Evolutionary conservation across 2,888 invertebrate species (phyloP).

Genomic region (Drosophila testacea): DNA sequence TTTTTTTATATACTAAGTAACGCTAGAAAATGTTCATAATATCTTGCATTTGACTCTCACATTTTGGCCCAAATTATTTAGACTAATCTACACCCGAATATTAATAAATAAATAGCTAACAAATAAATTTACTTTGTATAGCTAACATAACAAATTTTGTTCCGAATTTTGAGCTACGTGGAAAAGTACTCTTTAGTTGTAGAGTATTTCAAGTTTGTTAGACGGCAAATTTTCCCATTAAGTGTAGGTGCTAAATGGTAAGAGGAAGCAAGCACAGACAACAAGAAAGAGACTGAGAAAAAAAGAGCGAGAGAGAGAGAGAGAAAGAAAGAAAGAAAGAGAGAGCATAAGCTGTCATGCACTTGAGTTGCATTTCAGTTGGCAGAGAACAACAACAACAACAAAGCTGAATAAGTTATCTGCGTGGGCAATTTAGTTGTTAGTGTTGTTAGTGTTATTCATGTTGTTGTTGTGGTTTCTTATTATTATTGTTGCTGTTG

Average conservation of each 20-base stretch:
- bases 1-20: too few species aligned
- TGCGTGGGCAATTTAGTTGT: slow-evolving; percentile 62
- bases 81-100: background rate
- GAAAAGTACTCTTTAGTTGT: background rate
- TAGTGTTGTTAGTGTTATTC: slow-evolving; percentile 25
- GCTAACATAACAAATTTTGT: background rate
- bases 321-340: background rate
- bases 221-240: slow-evolving; percentile 13
- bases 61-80: background rate
- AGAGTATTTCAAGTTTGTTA: slow-evolving; percentile 10
- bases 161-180: background rate
- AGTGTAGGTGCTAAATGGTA: slow-evolving; percentile 25
- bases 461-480: slow-evolving; percentile 32
- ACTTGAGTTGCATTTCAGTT: slow-evolving; percentile 54
- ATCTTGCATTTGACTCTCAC: background rate
- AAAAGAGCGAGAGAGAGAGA: background rate
- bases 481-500: slow-evolving; percentile 14
- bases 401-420: slow-evolving; percentile 38
- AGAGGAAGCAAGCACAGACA: background rate
- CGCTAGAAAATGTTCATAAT: too few species aligned
- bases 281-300: background rate
- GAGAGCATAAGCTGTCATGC: slow-evolving; percentile 35
- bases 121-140: too few species aligned
- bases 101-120: background rate
- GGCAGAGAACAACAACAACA: slow-evolving; percentile 34